Base-by-base conservation (phyloP, 2,888 invertebrate species). In the Gibbula magus region DNA sequence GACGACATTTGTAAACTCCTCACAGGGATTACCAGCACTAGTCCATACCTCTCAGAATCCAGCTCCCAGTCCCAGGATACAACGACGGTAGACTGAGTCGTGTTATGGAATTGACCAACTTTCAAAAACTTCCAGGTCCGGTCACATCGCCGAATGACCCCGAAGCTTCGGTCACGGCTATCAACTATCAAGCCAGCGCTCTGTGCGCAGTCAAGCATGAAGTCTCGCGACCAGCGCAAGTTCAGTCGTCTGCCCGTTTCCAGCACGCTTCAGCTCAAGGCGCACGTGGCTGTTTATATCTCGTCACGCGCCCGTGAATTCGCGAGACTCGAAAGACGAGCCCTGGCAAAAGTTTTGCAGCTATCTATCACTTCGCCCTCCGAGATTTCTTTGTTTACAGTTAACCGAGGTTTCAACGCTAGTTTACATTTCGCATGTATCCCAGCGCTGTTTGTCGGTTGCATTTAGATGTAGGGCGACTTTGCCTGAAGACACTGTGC, bases 211-310 rank as follows among this genome's bases (percentile, higher is more conserved):
- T 61, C 61, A 61, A 29, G 16, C 61, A 29, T 25, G 51, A n/a
- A 45, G 51, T 7, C 74, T 74, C 45, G 74, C 74, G 74, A 45
- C 51, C 51, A 51, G 39, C 74, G 51, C 74, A 45, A 51, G 25
- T 51, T 25, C 2, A 7, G n/a, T 39, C 29, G 51, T 25, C 25
- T 29, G 45, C 25, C 25, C 51, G 22, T 22, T 52, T 16, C 25
- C 39, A 39, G 74, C 39, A 51, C 39, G 45, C 39, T 8, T 45
- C 18, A 20, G 18, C 74, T 20, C 16, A 25, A 25, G 20, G 8
- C 39, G 74, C 74, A 51, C 74, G 74, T 74, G 74, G 74, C 74
- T 51, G 61, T 61, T 51, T 39, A 51, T 39, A 52, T 39, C 74
- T 51, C 74, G 74, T 51, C 51, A 74, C 51, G 74, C 74, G 51